Evolutionary conservation across 2,797 vertebrate genomes (phyloP), one percentile per base, ranked within the genome.

Genomic region (Mormyrus proboscirostris): DNA sequence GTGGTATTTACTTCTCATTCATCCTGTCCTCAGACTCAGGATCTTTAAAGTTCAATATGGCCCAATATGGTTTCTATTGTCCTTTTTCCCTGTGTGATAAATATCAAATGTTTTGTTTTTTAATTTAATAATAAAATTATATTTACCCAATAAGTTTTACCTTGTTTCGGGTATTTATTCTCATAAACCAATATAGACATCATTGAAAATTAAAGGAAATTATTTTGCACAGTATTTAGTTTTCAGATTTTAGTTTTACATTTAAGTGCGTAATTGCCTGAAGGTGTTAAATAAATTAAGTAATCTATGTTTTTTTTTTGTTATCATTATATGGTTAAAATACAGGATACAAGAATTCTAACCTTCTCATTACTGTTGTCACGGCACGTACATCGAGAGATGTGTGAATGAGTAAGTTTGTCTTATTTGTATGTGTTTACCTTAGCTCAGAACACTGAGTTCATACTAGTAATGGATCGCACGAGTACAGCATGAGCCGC

Each of bases 71-170:
- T n/a, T 19, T 87, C 29, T n/a, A 44, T 38, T 59, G 33, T 49
- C 5, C 22, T 6, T 73, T 49, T 51, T 14, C n/a, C n/a, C 29
- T 65, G 41, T 51, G 55, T 86, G 83, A 89, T 29, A 47, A 22
- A 82, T 53, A 55, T 38, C 25, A 50, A 16, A 87, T 82, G 69
- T 47, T 16, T 7, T 57, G 19, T 8, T 38, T 73, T 76, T 41
- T 5, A 73, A 41, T 86, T 57, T 89, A 86, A 38, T 89, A 49
- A 86, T 53, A 86, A 86, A 84, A 89, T 53, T 38, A 29, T 38
- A 73, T 22, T 86, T 69, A 50, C 47, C 3, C 19, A 55, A 44
- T 16, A 49, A 29, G 8, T 51, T 76, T 87, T 87, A 16, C 47
- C 16, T 87, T 47, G 62, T 87, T 29, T 53, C 4, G 6, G 49